These are phyloP conservation scores for Drosophila infuscata DNA, from an alignment of 2,888 invertebrate genomes.

Conservation along the genomic window DNA sequence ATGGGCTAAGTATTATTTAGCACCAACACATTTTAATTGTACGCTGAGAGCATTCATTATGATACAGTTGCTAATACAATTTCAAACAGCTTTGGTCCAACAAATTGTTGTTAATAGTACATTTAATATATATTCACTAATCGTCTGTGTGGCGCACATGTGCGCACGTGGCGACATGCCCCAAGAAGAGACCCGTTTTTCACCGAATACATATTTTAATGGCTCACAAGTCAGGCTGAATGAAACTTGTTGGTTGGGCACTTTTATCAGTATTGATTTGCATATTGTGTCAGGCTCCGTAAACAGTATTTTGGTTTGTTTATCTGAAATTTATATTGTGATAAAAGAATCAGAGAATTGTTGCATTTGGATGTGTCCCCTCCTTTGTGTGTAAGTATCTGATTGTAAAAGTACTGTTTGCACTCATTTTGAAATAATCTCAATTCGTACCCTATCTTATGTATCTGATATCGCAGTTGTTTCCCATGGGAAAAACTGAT, in stretches of 20 bases:
- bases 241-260: not conserved
- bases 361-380: not conserved
- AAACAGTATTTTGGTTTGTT: not conserved
- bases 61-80: constrained; percentile 57
- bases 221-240: constrained; percentile 11
- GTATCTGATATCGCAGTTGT: not conserved
- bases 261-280: constrained; percentile 4
- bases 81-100: constrained; percentile 54
- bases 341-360: not conserved
- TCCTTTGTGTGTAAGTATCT: not conserved
- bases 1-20: constrained; percentile 49
- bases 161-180: constrained; percentile 14
- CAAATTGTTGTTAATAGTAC: constrained; percentile 30
- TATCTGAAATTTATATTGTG: constrained; percentile 1
- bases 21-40: constrained; percentile 52
- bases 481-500: not conserved
- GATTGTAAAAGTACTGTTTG: not conserved
- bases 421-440: not conserved
- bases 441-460: not conserved
- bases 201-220: not conserved
- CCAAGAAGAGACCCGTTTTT: constrained; percentile 10
- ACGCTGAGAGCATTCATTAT: constrained; percentile 61
- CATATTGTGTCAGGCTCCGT: constrained; percentile 19
- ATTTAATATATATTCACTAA: constrained; percentile 30
- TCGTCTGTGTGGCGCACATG: constrained; percentile 3